Conservation (phyloP, 1,140 invertebrate genomes). For the Pygmarrhopalites habei region DNA sequence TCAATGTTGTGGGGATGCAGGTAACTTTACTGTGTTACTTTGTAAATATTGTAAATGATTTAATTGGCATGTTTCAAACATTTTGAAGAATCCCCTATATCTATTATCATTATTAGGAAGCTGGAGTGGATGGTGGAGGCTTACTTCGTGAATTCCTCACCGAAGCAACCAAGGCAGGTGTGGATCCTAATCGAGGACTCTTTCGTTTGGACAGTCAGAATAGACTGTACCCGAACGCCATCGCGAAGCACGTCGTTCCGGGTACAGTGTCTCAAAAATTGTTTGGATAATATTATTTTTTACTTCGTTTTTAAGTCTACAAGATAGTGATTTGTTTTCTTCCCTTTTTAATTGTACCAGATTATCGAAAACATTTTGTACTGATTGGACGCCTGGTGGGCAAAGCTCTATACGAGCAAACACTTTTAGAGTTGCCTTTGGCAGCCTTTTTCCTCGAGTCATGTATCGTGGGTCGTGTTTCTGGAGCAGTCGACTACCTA, state of each 20-base stretch:
- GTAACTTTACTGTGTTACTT: too few species aligned
- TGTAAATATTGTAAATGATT: too few species aligned
- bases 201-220: conserved; percentile 87
- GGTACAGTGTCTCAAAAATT: too few species aligned
- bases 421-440: conserved; percentile 86
- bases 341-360: too few species aligned
- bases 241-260: conserved; percentile 70
- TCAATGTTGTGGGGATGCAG: conserved; percentile 82
- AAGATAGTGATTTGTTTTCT: too few species aligned
- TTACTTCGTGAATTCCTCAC: conserved; percentile 74
- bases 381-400: conserved; percentile 92
- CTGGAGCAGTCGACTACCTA: conserved; percentile 79
- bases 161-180: conserved; percentile 85
- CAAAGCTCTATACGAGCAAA: conserved; percentile 92
- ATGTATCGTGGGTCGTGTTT: conserved; percentile 69
- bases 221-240: conserved; percentile 91
- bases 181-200: conserved; percentile 93
- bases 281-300: too few species aligned
- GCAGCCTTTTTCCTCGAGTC: conserved; percentile 70
- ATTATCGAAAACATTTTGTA: conserved; percentile 86
- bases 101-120: too few species aligned
- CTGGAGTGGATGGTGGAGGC: conserved; percentile 9
- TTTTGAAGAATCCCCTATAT: too few species aligned
- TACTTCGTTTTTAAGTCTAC: too few species aligned
- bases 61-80: too few species aligned